These are phyloP conservation scores for Ormyrus thymus DNA, from an alignment of 2,888 invertebrate species.

Conservation along the genomic window DNA sequence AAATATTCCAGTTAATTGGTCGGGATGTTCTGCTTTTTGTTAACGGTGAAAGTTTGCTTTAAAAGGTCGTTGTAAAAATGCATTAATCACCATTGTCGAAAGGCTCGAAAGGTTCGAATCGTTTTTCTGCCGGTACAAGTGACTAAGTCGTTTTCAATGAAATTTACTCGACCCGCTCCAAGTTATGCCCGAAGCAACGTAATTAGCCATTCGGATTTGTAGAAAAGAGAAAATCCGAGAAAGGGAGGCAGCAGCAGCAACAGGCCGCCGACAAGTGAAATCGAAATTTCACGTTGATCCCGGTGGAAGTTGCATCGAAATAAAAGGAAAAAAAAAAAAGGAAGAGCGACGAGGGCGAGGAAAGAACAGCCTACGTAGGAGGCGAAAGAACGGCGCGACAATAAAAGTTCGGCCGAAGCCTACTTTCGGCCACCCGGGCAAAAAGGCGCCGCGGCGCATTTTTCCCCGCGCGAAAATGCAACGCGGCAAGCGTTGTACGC, in stretches of 20 bases:
- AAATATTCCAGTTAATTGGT: slow-evolving; percentile 13
- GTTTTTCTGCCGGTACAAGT: too few relatives aligned
- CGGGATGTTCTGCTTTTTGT: neutral
- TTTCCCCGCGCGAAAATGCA: neutral
- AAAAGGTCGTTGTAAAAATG: neutral
- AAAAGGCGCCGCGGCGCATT: neutral
- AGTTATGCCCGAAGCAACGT: too few relatives aligned
- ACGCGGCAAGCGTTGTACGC: neutral
- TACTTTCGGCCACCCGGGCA: slow-evolving; percentile 19
- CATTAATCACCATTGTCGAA: slow-evolving; percentile 11
- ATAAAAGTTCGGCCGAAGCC: slow-evolving; percentile 13
- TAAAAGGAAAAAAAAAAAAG: slow-evolving; percentile 3
- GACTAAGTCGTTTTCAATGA: too few relatives aligned
- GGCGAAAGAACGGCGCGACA: neutral
- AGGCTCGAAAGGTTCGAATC: too few relatives aligned
- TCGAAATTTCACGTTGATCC: slow-evolving; percentile 1
- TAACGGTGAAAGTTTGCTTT: slow-evolving; percentile 44
- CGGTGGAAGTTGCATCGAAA: slow-evolving; percentile 5
- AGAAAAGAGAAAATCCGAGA: too few relatives aligned
- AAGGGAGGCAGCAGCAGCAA: too few relatives aligned
- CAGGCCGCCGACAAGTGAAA: too few relatives aligned
- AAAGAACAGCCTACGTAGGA: too few relatives aligned
- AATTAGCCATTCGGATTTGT: too few relatives aligned
- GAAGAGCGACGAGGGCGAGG: neutral
- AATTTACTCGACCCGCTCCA: too few relatives aligned